Base-by-base conservation (phyloP, 2,113 vertebrate species). In the Anguilla rostrata region DNA sequence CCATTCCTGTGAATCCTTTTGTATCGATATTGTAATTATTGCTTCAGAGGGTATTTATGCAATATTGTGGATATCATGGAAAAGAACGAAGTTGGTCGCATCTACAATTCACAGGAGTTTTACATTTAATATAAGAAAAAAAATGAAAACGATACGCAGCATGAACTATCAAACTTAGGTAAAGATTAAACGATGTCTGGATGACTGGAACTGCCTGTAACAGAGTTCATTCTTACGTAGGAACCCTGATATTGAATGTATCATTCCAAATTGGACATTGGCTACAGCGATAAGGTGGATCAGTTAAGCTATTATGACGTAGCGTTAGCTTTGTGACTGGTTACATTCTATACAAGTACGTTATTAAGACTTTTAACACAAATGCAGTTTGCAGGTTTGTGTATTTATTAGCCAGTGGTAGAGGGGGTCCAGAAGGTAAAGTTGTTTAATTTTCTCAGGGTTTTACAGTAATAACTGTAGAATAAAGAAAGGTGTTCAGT, bases 1-100 rank as follows among this genome's bases (percentile, higher is more conserved):
- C 89, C 63, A 92, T 93, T 93, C 85, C 90, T 92, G 90, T 93
- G 89, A 92, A 91, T 92, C 91, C 89, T 94, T 88, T 86, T 92
- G 90, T 93, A 89, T 92, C 89, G 91, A 91, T 92, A 93, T 92
- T 90, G 91, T 92, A 83, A 94, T 94, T 93, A 94, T 93, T 90
- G 90, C 94, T 91, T 93, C 93, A 90, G 92, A 95, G 90, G 91
- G 94, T 93, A 41, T 82, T 95, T 96, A 96, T 96, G 95, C 95
- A 95, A 96, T 95, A 92, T 92, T 94, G 92, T 94, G 34, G 34
- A 34, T 34, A 34, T 94, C 91, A 92, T 92, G 90, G 92, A 91
- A 87, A 92, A 91, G 82, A 94, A 90, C 92, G 89, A 88, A 92
- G 82, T 87, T 94, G 91, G 93, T 94, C 84, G 91, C 93, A 93